Evolutionary conservation across 2,797 vertebrate species (phyloP).

Genomic region (Danio kyathit): DNA sequence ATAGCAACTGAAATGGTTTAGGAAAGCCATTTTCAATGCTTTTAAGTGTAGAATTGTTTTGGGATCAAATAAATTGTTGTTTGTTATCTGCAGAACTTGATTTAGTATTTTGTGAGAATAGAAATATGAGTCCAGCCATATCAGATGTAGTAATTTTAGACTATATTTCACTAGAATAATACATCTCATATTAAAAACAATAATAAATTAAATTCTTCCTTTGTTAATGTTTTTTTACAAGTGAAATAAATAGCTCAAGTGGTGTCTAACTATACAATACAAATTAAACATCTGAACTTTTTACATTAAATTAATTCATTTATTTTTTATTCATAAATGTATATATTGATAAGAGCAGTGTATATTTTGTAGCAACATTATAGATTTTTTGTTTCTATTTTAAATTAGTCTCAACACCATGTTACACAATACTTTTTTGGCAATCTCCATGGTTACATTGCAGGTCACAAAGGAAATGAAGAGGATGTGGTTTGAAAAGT

Average conservation of each 20-base stretch:
- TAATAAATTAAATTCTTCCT: too few species aligned
- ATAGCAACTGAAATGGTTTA: background rate
- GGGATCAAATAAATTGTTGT: background rate
- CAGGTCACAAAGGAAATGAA: conserved; percentile 39
- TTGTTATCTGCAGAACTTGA: background rate
- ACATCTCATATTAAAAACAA: too few species aligned
- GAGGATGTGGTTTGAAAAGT: conserved; percentile 46
- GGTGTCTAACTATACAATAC: background rate
- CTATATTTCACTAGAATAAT: too few species aligned
- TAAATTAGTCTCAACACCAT: background rate
- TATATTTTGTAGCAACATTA: too few species aligned
- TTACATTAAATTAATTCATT: too few species aligned
- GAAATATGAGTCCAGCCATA: background rate
- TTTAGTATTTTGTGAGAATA: background rate
- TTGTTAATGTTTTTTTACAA: background rate
- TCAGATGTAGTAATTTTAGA: too few species aligned
- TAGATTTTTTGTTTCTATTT: conserved; percentile 3
- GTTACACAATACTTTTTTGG: background rate
- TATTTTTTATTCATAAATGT: too few species aligned
- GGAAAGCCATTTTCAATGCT: background rate
- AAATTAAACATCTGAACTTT: background rate
- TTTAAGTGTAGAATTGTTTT: background rate
- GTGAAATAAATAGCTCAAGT: background rate
- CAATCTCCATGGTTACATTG: conserved; percentile 30
- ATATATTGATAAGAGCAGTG: too few species aligned